These are phyloP conservation scores for Trissoscelio sp. DNA, from an alignment of 2,888 invertebrate genomes.

Conservation along the genomic window DNA sequence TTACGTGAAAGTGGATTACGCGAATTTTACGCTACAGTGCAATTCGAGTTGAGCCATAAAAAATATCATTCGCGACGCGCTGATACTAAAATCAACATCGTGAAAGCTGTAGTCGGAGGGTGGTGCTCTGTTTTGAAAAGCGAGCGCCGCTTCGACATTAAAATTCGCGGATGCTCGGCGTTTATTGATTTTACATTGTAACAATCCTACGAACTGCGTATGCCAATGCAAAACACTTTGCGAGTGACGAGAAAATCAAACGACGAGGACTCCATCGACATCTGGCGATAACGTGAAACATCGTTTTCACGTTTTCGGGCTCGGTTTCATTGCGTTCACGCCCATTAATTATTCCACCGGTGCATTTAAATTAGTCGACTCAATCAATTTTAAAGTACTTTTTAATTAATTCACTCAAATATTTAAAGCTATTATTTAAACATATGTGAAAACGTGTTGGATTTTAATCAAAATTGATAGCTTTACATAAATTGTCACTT, in stretches of 20 bases:
- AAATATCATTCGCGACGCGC: slow-evolving; percentile 42
- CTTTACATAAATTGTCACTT: too few relatives aligned
- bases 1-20: slow-evolving; percentile 6
- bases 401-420: slow-evolving; percentile 11
- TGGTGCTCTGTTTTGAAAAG: slow-evolving; percentile 50
- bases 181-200: slow-evolving; percentile 56
- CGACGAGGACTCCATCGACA: slow-evolving; percentile 40
- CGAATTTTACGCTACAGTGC: slow-evolving; percentile 20
- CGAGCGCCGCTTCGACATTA: slow-evolving; percentile 31
- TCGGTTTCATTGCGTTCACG: slow-evolving; percentile 32
- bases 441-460: not conserved
- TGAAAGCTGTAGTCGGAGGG: slow-evolving; percentile 42
- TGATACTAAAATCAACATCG: slow-evolving; percentile 55
- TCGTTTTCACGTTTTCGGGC: slow-evolving; percentile 28
- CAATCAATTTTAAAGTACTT: slow-evolving; percentile 34
- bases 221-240: slow-evolving; percentile 41
- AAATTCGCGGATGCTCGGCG: slow-evolving; percentile 40
- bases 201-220: slow-evolving; percentile 36
- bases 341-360: slow-evolving; percentile 41
- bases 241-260: slow-evolving; percentile 49
- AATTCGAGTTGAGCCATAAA: slow-evolving; percentile 45
- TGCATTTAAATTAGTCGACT: slow-evolving; percentile 36
- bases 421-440: slow-evolving; percentile 19
- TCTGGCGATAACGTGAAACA: slow-evolving; percentile 38
- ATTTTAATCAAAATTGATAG: too few relatives aligned